Evolutionary conservation across 2,797 vertebrate species (phyloP).

Genomic region (Furcifer pardalis): DNA sequence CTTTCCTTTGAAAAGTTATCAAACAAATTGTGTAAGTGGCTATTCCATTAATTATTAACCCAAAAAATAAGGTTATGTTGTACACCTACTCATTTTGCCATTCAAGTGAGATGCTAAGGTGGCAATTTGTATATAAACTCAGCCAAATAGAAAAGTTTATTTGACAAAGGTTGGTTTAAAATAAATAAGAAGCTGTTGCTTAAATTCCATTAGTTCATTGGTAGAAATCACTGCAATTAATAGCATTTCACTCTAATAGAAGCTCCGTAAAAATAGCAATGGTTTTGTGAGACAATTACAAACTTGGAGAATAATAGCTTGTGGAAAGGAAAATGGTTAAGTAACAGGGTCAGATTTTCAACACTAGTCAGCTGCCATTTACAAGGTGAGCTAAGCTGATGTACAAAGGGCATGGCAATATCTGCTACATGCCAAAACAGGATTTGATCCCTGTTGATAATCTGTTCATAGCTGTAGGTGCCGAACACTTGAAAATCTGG

Average conservation of each 20-base stretch:
- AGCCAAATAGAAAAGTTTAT: slow-evolving; percentile 57
- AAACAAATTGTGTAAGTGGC: slow-evolving; percentile 11
- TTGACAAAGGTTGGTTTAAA: slow-evolving; percentile 51
- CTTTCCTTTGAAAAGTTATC: slow-evolving; percentile 9
- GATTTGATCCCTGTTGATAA: neutral
- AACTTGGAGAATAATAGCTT: neutral
- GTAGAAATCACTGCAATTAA: slow-evolving; percentile 59
- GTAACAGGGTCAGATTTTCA: neutral
- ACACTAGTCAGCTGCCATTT: neutral
- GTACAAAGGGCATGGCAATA: neutral
- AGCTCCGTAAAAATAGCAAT: slow-evolving; percentile 41
- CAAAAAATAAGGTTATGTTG: slow-evolving; percentile 29
- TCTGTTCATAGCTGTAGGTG: no score
- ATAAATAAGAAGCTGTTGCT: slow-evolving; percentile 41
- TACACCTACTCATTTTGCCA: slow-evolving; percentile 3
- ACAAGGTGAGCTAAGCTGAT: neutral
- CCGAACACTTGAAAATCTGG: neutral
- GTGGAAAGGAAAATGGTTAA: neutral
- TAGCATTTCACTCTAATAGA: slow-evolving; percentile 30
- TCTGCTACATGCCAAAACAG: neutral
- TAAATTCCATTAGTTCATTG: slow-evolving; percentile 47
- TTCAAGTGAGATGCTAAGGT: neutral
- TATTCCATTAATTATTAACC: slow-evolving; percentile 52
- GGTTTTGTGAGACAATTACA: neutral
- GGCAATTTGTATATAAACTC: neutral